Percentiles rank a stretch among this genome's conserved stretches.
Evolutionary conservation across 92 coral and sea anemone genomes (phyloP).

Genomic region (Heliopora coerulea): DNA sequence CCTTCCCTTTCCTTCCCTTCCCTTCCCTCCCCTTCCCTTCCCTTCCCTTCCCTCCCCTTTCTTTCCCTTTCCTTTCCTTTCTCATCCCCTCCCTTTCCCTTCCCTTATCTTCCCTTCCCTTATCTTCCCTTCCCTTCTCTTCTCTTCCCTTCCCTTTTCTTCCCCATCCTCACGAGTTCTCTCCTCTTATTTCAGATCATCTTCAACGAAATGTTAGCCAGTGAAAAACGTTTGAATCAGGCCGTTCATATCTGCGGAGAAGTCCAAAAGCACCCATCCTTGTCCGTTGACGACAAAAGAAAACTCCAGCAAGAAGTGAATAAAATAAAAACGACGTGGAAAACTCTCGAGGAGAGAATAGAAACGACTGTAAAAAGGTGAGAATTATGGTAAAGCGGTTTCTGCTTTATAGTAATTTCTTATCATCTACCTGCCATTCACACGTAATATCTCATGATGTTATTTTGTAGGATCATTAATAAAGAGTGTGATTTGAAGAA

Average conservation of each 20-base stretch:
- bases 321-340: conserved; percentile 29
- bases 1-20: too few species aligned
- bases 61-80: too few species aligned
- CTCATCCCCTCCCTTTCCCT: too few species aligned
- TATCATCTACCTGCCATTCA: too few species aligned
- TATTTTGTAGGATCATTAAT: not conserved
- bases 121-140: too few species aligned
- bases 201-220: conserved; percentile 32
- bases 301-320: conserved; percentile 32
- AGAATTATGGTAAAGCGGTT: too few species aligned
- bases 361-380: conserved; percentile 31
- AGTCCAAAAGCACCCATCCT: conserved; percentile 12
- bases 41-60: too few species aligned
- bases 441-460: not conserved
- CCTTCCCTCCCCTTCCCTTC: too few species aligned
- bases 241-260: conserved; percentile 6
- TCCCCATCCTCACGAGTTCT: not conserved
- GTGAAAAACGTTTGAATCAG: conserved; percentile 26
- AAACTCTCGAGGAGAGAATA: conserved; percentile 36
- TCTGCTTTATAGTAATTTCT: too few species aligned
- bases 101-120: too few species aligned
- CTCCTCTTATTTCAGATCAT: not conserved
- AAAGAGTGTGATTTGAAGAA: conserved; percentile 27
- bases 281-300: conserved; percentile 29
- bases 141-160: not conserved